Conservation (phyloP, 1,140 invertebrate species). For the Cheumatopsyche charites region DNA sequence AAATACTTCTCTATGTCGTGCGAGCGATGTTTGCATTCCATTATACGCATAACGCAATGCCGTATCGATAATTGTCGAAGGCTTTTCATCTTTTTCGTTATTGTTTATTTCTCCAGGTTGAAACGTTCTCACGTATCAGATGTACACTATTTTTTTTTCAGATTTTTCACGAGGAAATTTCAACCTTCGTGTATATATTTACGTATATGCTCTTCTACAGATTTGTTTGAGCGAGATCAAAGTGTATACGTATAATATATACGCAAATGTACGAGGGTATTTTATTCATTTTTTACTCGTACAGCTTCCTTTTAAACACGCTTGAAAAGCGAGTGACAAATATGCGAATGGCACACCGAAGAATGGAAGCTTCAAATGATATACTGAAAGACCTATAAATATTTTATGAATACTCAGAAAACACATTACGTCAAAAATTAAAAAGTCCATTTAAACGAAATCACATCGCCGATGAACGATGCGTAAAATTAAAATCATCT, state of each 20-base stretch:
- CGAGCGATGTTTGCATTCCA: constrained; percentile 24
- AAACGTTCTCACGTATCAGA: no score
- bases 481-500: no score
- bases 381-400: constrained; percentile 14
- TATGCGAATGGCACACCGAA: constrained; percentile 33
- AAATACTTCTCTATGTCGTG: not conserved
- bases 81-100: no score
- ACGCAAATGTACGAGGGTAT: not conserved
- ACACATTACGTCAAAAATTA: no score
- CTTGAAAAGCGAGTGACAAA: constrained; percentile 33
- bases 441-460: no score
- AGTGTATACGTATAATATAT: constrained; percentile 4
- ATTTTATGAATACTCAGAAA: no score
- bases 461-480: no score
- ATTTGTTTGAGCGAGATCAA: not conserved
- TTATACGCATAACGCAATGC: constrained; percentile 10
- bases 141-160: no score
- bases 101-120: no score
- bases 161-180: not conserved
- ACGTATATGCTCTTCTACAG: not conserved
- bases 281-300: constrained; percentile 27
- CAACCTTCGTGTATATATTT: not conserved
- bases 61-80: constrained; percentile 8
- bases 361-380: constrained; percentile 29
- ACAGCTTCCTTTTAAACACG: constrained; percentile 32